Percentiles rank a stretch among this genome's conserved stretches.
phyloP scores from a whole-genome alignment of 2,113 vertebrate species.

The Sinosuthora webbiana region DNA sequence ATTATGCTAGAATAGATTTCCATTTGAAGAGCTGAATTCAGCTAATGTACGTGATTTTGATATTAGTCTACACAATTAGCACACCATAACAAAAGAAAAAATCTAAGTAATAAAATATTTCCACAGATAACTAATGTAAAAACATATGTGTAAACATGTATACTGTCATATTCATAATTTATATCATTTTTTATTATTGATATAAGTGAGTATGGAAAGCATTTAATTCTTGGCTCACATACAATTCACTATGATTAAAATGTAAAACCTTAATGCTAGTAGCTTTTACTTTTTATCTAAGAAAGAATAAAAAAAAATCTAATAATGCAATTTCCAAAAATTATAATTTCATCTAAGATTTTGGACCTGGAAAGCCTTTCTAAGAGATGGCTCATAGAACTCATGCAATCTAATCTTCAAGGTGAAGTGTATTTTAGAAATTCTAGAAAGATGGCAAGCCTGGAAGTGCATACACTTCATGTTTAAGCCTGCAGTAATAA shows the following conservation, averaged over 20 bases:
- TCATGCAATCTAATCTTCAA: background rate
- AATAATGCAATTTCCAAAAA: background rate
- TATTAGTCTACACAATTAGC: slow-evolving; percentile 23
- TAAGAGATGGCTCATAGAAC: background rate
- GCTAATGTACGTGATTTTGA: slow-evolving; percentile 35
- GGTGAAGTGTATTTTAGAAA: background rate
- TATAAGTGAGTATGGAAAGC: background rate
- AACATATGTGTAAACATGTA: background rate
- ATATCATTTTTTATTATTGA: background rate
- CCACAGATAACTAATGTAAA: background rate
- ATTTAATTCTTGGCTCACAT: background rate
- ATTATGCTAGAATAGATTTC: slow-evolving; percentile 27
- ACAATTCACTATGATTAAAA: background rate
- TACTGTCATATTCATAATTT: background rate
- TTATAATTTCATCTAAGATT: background rate
- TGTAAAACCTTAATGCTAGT: background rate
- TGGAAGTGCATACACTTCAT: background rate
- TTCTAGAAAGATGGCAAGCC: background rate
- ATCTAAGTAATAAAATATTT: background rate
- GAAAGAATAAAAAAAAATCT: background rate
- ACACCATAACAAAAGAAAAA: background rate
- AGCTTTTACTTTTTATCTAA: background rate
- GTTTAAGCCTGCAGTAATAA: background rate
- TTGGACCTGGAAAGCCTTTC: background rate
- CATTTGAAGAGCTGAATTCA: slow-evolving; percentile 38